A percentile compares a stretch with the other conserved stretches of the same genome.
Evolutionary conservation across 2,113 vertebrate species (phyloP).

Genomic region (Peucedramus taeniatus): DNA sequence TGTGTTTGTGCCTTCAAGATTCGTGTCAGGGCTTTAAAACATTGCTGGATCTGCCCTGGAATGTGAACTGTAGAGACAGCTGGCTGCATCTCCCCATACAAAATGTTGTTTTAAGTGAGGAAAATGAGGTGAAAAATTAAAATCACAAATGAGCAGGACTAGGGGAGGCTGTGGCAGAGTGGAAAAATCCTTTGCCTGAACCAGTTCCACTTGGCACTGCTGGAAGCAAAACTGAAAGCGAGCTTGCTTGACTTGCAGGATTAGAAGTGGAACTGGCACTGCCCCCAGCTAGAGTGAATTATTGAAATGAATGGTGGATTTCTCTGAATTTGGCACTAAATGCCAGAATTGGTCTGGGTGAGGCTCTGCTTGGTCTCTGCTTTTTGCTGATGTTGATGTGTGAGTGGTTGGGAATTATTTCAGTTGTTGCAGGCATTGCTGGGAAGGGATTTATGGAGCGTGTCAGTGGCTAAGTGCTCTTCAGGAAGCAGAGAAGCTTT

Average conservation of each 20-base stretch:
- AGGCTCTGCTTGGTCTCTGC: neutral
- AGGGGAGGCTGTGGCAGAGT: neutral
- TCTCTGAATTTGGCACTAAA: neutral
- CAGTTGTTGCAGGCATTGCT: neutral
- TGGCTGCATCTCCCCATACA: rapidly evolving
- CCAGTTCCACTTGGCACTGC: neutral
- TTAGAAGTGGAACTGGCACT: neutral
- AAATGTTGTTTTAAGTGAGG: neutral
- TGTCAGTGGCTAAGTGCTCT: neutral
- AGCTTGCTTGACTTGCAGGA: neutral
- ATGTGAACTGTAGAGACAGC: neutral
- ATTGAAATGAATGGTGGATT: neutral
- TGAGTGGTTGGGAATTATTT: neutral
- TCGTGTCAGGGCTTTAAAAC: neutral
- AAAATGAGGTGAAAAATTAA: neutral
- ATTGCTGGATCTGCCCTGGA: rapidly evolving
- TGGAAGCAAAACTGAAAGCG: neutral
- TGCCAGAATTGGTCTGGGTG: neutral
- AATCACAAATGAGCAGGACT: rapidly evolving
- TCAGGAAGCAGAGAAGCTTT: neutral
- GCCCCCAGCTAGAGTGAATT: neutral
- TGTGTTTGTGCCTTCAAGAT: rapidly evolving
- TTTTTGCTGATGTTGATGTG: neutral
- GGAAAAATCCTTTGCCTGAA: neutral
- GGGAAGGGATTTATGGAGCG: neutral